A percentile compares a stretch with the other conserved stretches of the same genome.
Conservation (phyloP, 2,113 vertebrate genomes). For the Sturnira hondurensis region DNA sequence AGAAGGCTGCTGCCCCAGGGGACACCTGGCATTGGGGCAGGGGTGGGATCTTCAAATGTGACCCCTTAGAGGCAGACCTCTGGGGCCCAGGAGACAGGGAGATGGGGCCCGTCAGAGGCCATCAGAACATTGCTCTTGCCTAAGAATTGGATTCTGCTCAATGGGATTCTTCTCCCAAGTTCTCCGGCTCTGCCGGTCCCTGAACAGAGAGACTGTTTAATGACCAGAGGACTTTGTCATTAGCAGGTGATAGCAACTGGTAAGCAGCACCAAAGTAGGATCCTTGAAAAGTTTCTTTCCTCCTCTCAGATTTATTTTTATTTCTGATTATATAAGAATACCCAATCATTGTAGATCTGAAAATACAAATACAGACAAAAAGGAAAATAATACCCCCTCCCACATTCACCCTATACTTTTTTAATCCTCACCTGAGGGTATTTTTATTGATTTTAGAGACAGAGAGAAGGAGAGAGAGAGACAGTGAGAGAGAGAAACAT, state of each 20-base stretch:
- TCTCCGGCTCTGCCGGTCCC: background rate
- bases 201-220: background rate
- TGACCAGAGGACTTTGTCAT: background rate
- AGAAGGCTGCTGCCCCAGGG: background rate
- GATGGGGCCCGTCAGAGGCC: background rate
- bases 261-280: background rate
- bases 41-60: background rate
- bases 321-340: background rate
- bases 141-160: background rate
- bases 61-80: background rate
- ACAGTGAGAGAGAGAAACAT: too few species aligned
- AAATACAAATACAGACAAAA: background rate
- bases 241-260: background rate
- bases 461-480: too few species aligned
- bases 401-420: background rate
- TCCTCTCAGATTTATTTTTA: background rate
- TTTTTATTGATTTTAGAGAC: too few species aligned
- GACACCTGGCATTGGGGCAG: fast-evolving
- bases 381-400: background rate
- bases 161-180: background rate
- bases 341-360: background rate
- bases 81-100: background rate
- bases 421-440: too few species aligned
- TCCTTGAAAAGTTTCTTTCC: background rate
- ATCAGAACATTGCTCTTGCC: background rate